A percentile compares a stretch with the other conserved stretches of the same genome.
phyloP scores from a whole-genome alignment of 2,113 vertebrate species.

The Cranoglanis bouderius region DNA sequence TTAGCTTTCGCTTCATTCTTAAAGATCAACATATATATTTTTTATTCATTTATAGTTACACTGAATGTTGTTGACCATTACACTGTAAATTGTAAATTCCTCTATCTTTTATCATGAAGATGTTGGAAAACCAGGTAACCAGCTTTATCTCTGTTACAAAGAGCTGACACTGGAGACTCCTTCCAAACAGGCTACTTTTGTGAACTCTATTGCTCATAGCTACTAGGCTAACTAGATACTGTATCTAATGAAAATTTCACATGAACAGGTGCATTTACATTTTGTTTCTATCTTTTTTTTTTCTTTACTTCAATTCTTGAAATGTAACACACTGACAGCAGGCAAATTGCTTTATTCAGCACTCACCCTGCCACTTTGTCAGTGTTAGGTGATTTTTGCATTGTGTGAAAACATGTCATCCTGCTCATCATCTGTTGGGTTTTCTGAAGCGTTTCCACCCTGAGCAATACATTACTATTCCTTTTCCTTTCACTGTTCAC shows the following conservation, averaged over 20 bases:
- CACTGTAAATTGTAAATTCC: background rate
- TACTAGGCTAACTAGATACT: background rate
- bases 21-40: too few species aligned
- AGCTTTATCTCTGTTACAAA: too few species aligned
- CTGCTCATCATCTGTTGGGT: background rate
- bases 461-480: background rate
- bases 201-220: background rate
- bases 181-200: background rate
- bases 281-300: background rate
- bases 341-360: constrained; percentile 29
- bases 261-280: background rate
- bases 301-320: background rate
- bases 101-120: too few species aligned
- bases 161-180: background rate
- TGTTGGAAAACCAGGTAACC: background rate
- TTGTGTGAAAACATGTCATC: constrained; percentile 14
- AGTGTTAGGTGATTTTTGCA: background rate
- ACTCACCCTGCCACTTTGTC: background rate
- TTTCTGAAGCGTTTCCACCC: background rate
- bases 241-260: background rate
- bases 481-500: background rate
- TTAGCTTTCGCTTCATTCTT: too few species aligned
- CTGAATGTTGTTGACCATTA: too few species aligned
- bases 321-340: background rate
- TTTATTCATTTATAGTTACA: too few species aligned